These are phyloP conservation scores for Cyclargus thomasi DNA, from an alignment of 1,140 invertebrate genomes.

Conservation along the genomic window DNA sequence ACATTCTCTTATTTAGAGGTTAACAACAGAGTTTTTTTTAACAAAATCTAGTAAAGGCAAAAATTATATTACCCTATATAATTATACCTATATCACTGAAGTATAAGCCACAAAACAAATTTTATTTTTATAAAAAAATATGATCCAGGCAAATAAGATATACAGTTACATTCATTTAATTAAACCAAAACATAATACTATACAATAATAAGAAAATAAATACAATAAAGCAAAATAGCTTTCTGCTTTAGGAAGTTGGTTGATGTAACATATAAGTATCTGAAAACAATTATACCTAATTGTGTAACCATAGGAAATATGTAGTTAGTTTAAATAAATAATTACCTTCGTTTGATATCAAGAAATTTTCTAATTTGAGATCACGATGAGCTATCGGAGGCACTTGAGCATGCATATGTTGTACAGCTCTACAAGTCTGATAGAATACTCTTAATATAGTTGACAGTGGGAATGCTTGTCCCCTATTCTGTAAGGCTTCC, in stretches of 20 bases:
- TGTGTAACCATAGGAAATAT: neutral
- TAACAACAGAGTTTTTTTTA: too few species aligned
- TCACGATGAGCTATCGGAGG: constrained; percentile 95
- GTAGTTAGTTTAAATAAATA: neutral
- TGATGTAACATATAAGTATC: neutral
- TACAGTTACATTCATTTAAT: too few species aligned
- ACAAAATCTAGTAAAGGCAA: too few species aligned
- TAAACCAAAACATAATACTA: too few species aligned
- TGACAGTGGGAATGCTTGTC: constrained; percentile 79
- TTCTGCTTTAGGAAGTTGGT: neutral
- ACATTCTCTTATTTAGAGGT: too few species aligned
- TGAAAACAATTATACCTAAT: neutral
- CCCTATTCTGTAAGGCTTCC: constrained; percentile 83
- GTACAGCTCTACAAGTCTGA: constrained; percentile 91
- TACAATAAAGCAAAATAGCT: neutral
- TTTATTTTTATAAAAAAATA: too few species aligned
- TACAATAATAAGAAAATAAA: too few species aligned
- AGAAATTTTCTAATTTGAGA: constrained; percentile 87
- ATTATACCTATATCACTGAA: too few species aligned
- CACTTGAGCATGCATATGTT: constrained; percentile 93
- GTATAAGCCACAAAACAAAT: too few species aligned
- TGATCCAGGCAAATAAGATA: too few species aligned
- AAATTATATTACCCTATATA: too few species aligned
- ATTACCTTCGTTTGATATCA: constrained; percentile 76
- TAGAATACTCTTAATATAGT: constrained; percentile 93